Conservation (phyloP, 1,140 invertebrate species). For the Drosophila ercepeae region DNA sequence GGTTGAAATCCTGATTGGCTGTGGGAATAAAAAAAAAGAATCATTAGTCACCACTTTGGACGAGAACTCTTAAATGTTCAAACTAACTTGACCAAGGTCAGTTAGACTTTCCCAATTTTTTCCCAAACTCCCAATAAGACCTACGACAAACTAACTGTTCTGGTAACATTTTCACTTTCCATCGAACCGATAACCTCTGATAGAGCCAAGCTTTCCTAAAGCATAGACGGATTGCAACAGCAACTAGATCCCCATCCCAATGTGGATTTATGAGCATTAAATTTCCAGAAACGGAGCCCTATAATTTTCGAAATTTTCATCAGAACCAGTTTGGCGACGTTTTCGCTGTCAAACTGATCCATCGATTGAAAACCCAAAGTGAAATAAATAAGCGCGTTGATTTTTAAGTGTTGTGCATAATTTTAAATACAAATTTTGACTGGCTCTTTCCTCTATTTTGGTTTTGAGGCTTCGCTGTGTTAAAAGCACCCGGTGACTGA, state of each 20-base stretch:
- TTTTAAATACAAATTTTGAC: slow-evolving; percentile 69
- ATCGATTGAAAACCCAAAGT: slow-evolving; percentile 47
- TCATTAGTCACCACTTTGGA: not conserved
- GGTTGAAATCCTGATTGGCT: slow-evolving; percentile 10
- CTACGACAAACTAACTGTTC: slow-evolving; percentile 76
- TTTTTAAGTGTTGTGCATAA: slow-evolving; percentile 82
- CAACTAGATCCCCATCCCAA: slow-evolving; percentile 37
- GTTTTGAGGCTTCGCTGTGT: slow-evolving; percentile 4
- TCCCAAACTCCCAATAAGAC: slow-evolving; percentile 25
- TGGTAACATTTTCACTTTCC: slow-evolving; percentile 57
- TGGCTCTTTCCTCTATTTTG: slow-evolving; percentile 32
- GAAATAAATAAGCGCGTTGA: slow-evolving; percentile 75
- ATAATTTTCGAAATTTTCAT: slow-evolving; percentile 77
- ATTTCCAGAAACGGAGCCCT: slow-evolving; percentile 48
- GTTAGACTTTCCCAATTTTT: slow-evolving; percentile 47
- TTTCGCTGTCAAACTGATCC: slow-evolving; percentile 71
- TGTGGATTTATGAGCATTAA: slow-evolving; percentile 70
- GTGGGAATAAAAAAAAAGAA: not conserved
- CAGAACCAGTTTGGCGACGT: slow-evolving; percentile 71
- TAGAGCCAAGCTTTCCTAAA: slow-evolving; percentile 28
- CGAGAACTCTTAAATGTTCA: not conserved
- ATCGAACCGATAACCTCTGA: slow-evolving; percentile 17
- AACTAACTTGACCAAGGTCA: slow-evolving; percentile 34
- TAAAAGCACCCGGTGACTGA: slow-evolving; percentile 57
- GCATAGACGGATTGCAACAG: slow-evolving; percentile 60